Evolutionary conservation across 23 tunicate genomes (phyloP).

Genomic region (Pegea sp.): DNA sequence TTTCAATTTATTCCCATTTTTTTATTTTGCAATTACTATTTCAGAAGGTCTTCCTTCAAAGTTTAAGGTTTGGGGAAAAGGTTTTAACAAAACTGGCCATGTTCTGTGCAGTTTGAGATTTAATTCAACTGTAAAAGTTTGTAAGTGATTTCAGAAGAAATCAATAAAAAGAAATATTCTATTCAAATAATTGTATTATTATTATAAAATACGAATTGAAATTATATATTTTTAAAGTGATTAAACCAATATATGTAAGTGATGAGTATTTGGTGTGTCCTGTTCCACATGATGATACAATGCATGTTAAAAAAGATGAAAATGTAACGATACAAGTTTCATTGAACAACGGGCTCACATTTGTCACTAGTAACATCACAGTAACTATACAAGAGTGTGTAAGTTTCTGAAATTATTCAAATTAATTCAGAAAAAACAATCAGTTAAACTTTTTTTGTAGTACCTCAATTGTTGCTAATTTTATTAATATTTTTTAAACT

Average conservation of each 20-base stretch:
- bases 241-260: too few relatives aligned
- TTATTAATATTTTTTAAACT: not conserved
- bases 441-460: not conserved
- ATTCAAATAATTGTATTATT: not conserved
- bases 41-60: conserved; percentile 24
- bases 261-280: too few relatives aligned
- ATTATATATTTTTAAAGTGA: not conserved
- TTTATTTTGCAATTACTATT: not conserved
- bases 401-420: conserved; percentile 9
- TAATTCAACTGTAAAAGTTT: conserved; percentile 12
- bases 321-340: conserved; percentile 43
- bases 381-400: conserved; percentile 38
- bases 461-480: not conserved
- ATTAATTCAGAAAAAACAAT: not conserved
- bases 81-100: conserved; percentile 44
- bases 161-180: conserved; percentile 2
- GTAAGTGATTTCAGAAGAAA: conserved; percentile 6
- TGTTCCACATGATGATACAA: too few relatives aligned
- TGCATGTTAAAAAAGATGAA: too few relatives aligned
- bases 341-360: conserved; percentile 56
- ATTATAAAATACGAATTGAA: too few relatives aligned
- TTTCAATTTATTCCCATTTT: too few relatives aligned
- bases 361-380: conserved; percentile 67
- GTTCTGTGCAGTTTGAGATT: conserved; percentile 44
- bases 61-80: conserved; percentile 62